Base-by-base conservation (phyloP, 2,113 vertebrate species). In the Rhynchopsitta pachyrhyncha region DNA sequence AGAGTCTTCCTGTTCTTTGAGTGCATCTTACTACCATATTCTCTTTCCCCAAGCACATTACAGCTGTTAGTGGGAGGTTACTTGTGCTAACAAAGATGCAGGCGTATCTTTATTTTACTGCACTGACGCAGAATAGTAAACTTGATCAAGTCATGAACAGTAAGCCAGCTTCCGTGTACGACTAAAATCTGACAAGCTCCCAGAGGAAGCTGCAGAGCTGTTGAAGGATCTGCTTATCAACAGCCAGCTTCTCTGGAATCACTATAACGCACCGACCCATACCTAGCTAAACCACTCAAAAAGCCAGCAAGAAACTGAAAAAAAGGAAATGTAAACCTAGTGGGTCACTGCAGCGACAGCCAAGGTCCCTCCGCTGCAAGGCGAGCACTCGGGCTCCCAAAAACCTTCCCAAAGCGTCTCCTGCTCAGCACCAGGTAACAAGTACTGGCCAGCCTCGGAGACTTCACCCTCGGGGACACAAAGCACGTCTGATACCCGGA, bases 401-500 rank as follows among this genome's bases (percentile, higher is more conserved):
- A 3, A 33, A 35, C 24, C 50, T 17, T 5, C 80, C 70, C 39
- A 5, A 5, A 6, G 83, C 14, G 41, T 4, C 63, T 10, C 37
- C 31, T 3, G 80, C 73, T 5, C 53, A 10, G 64, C 1, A 42
- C 66, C 66, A 4, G 69, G 3, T 5, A 66, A 49, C 78, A 66
- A 49, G 28, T 28, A 27, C 78, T 37, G 4, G 64, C 47, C 67
- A 0, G 0, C 4, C 18, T 2, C 63, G 5, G 3, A n/a, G 9
- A 4, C 64, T 33, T 57, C 85, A 24, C 4, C 55, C 52, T 12
- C 49, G 7, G 57, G 3, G 35, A 17, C 74, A 20, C 4, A 18
- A 6, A 16, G 52, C 67, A 2, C 46, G 70, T 8, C 77, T 0
- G 49, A 41, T 53, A 74, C 39, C 46, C 52, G 52, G 60, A 17